Evolutionary conservation across 2,888 invertebrate genomes (phyloP), one percentile per base, ranked within the genome.

Genomic region (Drosophila robusta): DNA sequence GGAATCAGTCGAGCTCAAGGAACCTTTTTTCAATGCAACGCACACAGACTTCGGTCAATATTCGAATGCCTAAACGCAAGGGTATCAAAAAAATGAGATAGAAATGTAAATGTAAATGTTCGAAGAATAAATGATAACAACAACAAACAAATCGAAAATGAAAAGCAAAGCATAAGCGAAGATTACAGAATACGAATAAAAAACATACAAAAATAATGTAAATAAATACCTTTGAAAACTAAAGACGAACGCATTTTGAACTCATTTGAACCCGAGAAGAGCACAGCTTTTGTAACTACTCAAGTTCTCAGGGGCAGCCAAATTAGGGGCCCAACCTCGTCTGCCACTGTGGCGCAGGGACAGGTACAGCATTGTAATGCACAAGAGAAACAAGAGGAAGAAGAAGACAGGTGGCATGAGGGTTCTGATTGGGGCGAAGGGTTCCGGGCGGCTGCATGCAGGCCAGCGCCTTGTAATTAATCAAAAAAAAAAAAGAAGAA

Each of bases 261-360:
- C 83, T 86, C 87, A 60, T 60, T 75, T 83, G 87, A 83, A 83
- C 83, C 69, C 87, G 14, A 39, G 47, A 45, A 41, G 54, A 57
- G 64, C 67, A 41, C 52, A 29, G 9, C 29, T 29, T 56, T 72
- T 61, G 57, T 67, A 71, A 71, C 56, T 51, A 62, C 44, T 38
- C 22, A 60, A 57, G 26, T 38, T 57, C 36, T 38, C 56, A 52
- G 51, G 63, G 64, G 50, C 45, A 67, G 68, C 63, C 61, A 63
- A 75, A 64, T 60, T 49, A 62, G 67, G 71, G 69, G 75, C 52
- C 70, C 65, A 56, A 65, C 52, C 55, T 67, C 55, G 61, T 45
- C 49, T 38, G n/a, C 29, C 52, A 18, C n/a, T 36, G 36, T 24
- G 22, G 44, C 60, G 55, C 64, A 29, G 29, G 29, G 70, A 75